Percentiles rank a stretch among this genome's conserved stretches.
phyloP scores from a whole-genome alignment of 2,113 vertebrate genomes.

The Hyperopisus bebe region DNA sequence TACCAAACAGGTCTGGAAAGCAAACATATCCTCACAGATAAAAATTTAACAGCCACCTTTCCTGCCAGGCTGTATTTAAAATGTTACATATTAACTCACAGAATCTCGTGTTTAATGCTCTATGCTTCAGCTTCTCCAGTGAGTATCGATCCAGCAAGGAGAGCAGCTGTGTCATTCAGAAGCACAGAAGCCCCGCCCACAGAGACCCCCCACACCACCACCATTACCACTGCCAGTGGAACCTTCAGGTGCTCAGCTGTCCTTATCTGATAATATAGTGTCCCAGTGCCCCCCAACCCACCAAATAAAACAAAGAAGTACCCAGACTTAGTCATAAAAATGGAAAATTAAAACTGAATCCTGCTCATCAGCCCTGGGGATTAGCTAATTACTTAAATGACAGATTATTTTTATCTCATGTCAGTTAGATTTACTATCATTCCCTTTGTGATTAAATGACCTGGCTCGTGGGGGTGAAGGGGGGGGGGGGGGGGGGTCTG shows the following conservation, averaged over 20 bases:
- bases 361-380: neutral
- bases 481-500: neutral
- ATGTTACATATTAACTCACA: neutral
- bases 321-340: neutral
- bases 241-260: neutral
- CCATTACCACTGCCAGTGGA: neutral
- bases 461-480: neutral
- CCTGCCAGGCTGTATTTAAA: neutral
- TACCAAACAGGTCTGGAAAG: neutral
- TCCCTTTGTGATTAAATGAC: neutral
- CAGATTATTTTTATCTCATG: neutral
- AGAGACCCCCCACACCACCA: neutral
- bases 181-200: neutral
- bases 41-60: neutral
- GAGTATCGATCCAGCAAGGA: neutral
- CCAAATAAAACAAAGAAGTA: neutral
- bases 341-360: neutral
- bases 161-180: neutral
- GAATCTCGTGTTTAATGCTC: neutral
- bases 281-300: neutral
- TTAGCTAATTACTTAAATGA: neutral
- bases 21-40: neutral
- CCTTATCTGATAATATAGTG: neutral
- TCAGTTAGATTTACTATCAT: neutral
- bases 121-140: neutral